A percentile compares a stretch with the other conserved stretches of the same genome.
Conservation (phyloP, 2,888 invertebrate genomes). For the Protonemura montana region DNA sequence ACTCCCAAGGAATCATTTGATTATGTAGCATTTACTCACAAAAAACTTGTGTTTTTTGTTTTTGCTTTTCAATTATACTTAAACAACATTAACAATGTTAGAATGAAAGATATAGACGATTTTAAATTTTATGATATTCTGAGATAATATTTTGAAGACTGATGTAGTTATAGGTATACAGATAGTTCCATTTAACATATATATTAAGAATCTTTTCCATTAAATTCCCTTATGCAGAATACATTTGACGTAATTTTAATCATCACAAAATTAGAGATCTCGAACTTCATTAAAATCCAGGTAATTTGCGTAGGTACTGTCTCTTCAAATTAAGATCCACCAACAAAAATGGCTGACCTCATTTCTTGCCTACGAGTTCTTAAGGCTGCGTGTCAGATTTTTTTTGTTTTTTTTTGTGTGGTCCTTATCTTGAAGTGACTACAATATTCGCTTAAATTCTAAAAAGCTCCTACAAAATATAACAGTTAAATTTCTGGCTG, state of each 20-base stretch:
- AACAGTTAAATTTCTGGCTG: not conserved
- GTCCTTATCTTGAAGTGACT: too few species aligned
- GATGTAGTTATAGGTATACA: constrained; percentile 33
- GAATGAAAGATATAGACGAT: constrained; percentile 38
- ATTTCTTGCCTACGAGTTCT: too few species aligned
- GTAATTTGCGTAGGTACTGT: not conserved
- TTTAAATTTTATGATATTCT: constrained; percentile 30
- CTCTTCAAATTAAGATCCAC: too few species aligned
- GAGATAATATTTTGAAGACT: constrained; percentile 37
- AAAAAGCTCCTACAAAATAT: not conserved
- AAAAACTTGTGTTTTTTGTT: constrained; percentile 42
- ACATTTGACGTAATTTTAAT: constrained; percentile 31
- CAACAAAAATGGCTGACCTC: too few species aligned
- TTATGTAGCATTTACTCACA: constrained; percentile 32
- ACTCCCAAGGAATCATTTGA: not conserved
- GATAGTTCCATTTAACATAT: constrained; percentile 42
- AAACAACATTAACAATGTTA: constrained; percentile 46
- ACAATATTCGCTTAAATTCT: not conserved
- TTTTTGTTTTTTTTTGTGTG: too few species aligned
- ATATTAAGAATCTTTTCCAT: constrained; percentile 15
- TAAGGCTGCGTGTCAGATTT: too few species aligned
- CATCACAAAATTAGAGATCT: constrained; percentile 40
- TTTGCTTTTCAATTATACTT: constrained; percentile 37
- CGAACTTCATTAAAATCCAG: constrained; percentile 22
- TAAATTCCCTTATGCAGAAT: constrained; percentile 19